Base-by-base conservation (phyloP, 2,888 invertebrate genomes). In the Acronicta aceris region DNA sequence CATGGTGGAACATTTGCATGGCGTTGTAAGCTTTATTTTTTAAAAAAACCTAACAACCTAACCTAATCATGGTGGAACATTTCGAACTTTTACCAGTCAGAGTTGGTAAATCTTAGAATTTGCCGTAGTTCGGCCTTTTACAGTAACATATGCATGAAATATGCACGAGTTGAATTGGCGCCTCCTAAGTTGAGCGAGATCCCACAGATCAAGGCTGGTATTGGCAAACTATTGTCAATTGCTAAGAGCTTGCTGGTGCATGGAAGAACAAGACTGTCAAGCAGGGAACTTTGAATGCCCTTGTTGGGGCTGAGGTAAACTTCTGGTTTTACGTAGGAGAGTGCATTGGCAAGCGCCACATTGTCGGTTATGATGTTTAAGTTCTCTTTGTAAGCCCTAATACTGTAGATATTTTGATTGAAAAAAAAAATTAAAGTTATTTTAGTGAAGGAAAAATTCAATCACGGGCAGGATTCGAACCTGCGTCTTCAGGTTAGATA, bases 281-380 rank as follows among this genome's bases (percentile, higher is more conserved):
- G 94, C 98, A 99, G 87, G 98, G 97, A 8, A 96, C 97, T 94
- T 88, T 99, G 53, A 99, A 99, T 88, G 96, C 97, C 4, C 94
- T 99, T n/a, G 96, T 99, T n/a, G 96, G 96, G 13, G 95, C 97
- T 62, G 99, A 99, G 95, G 97, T 99, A 40, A 86, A 96, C 54
- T 98, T 98, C 94, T 99, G 99, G 98, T 99, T 99, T 94, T 99
- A 97, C 85, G 95, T 99, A 75, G 99, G 99, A 78, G 99, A 99
- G 95, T 97, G 98, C 89, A 98, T 99, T 84, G 99, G 99, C 84
- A 99, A 98, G 91, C 96, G 99, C 79, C 96, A 97, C 88, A 76
- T 99, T 84, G 96, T 98, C 74, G 99, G 99, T 77, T 98, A 98
- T 84, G 89, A 97, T 82, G 97, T 97, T 82, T 97, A 97, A 95